Evolutionary conservation across 2,888 invertebrate genomes (phyloP), one percentile per base, ranked within the genome.

Genomic region (Pandemis heparana): DNA sequence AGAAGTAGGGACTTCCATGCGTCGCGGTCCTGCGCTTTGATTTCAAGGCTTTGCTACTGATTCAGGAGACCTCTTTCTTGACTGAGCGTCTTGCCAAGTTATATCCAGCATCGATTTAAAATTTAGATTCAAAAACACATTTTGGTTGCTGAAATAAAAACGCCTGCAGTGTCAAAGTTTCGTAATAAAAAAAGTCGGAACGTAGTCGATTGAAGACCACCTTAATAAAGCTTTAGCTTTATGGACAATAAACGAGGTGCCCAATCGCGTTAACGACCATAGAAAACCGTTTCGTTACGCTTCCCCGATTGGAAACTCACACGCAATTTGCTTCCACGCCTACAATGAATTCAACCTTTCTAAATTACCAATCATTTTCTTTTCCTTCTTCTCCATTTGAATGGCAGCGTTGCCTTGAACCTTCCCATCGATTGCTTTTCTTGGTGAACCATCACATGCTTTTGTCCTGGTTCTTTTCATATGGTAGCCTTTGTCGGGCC

Each of bases 371-470:
- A 70, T 46, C 56, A 75, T 72, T 76, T 77, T 77, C 72, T 64
- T 70, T 70, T 23, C 69, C 71, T 77, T 69, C 61, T 80, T 69
- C 61, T 80, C 77, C 74, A 75, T 76, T 75, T 77, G 71, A 82
- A 77, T 77, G 69, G 75, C 62, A 56, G 48, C 16, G 64, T 79
- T 65, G 75, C 84, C 84, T 84, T 84, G 84, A 84, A 79, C 82
- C 79, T 77, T 75, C 8, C 39, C 75, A 84, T 83, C 80, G 83
- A 83, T 84, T 84, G 80, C 77, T 79, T 77, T 80, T 82, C 81
- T 72, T 60, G 48, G 48, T 70, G 67, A 63, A 70, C 62, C 63
- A 61, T 23, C 39, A 68, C 78, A 76, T 77, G 62, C 77, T 70
- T 77, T 60, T 79, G 76, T 78, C 79, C 76, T 69, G 62, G 71